Base-by-base conservation (phyloP, 2,888 invertebrate species). In the Campoplex capitator region DNA sequence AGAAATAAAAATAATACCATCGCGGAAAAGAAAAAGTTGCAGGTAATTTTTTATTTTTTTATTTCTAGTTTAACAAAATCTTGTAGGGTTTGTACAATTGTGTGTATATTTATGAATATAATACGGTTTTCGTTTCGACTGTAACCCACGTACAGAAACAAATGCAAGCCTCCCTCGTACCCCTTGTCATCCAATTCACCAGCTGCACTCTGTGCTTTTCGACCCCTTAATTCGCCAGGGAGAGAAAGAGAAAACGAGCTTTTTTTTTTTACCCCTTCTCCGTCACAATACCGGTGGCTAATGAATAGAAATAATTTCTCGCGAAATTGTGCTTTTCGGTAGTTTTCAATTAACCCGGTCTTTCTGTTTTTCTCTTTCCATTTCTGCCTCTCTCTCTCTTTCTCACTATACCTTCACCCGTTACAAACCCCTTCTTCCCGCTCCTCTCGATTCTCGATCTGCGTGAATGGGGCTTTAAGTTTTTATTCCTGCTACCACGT, bases 291-390 rank as follows among this genome's bases (percentile, higher is more conserved):
- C 80, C 62, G 84, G 90, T 90, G 91, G 93, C 92, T 94, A 94
- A 94, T 94, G 94, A 94, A 94, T 93, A 94, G 93, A 93, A 93
- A 94, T 94, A 94, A 94, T 94, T 94, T 89, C 89, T 89, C 89
- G 89, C 88, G 87, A 89, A 89, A 89, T 89, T 89, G 89, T 89
- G 89, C 89, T 89, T 89, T 89, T 89, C 89, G 89, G 89, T 89
- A 89, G 89, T 89, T 89, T 89, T 89, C 89, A 89, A 89, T 89
- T 89, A 89, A 90, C 90, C 86, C 74, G 71, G 68, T 83, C 76
- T 67, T 71, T 70, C 35, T 23, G 42, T 85, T 56, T 65, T 70
- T 80, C 68, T 70, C 23, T 77, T 45, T 70, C 80, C 48, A 71
- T 78, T 18, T 35, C 16, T 51, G 38, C 38, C 70, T 76, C 62